Evolutionary conservation across 1,140 invertebrate genomes (phyloP), one percentile per base, ranked within the genome.

Genomic region (Thalassaphorura encarpata): DNA sequence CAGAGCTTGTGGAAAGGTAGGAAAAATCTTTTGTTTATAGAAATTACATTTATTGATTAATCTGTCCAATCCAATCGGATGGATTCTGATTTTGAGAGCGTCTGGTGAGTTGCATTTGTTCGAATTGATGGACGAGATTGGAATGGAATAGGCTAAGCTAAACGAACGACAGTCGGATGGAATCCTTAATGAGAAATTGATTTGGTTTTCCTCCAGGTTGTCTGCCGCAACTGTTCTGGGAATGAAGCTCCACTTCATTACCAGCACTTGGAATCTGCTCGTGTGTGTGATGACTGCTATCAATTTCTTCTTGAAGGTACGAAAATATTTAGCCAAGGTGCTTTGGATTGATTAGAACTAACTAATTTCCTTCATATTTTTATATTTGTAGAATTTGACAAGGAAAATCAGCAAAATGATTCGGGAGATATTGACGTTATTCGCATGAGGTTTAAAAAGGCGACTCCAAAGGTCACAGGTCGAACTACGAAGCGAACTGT

Each of bases 1-100:
- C 65, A 71, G 84, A 63, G 78, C 82, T 19, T 86, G 84, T 76
- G 84, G 84, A 52, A 81, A 82, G 71, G 82, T 83, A 69, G 71
- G 67, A 40, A 29, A 24, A 40, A n/a, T 43, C 13, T 8, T 13
- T 42, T 19, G 33, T 36, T 36, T n/a, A n/a, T n/a, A n/a, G n/a
- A n/a, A n/a, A n/a, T n/a, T n/a, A n/a, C n/a, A n/a, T n/a, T n/a
- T n/a, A n/a, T n/a, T n/a, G n/a, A n/a, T n/a, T n/a, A n/a, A n/a
- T n/a, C n/a, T n/a, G n/a, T n/a, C 29, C 6, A 16, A 4, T 28
- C 33, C 16, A 6, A 49, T 45, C 16, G 43, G n/a, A 15, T 50
- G n/a, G n/a, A n/a, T n/a, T n/a, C n/a, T n/a, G n/a, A n/a, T n/a
- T n/a, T n/a, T n/a, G n/a, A n/a, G n/a, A n/a, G n/a, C n/a, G n/a